Percentiles rank a stretch among this genome's conserved stretches.
phyloP scores from a whole-genome alignment of 2,113 vertebrate species.

The Phaethon lepturus region DNA sequence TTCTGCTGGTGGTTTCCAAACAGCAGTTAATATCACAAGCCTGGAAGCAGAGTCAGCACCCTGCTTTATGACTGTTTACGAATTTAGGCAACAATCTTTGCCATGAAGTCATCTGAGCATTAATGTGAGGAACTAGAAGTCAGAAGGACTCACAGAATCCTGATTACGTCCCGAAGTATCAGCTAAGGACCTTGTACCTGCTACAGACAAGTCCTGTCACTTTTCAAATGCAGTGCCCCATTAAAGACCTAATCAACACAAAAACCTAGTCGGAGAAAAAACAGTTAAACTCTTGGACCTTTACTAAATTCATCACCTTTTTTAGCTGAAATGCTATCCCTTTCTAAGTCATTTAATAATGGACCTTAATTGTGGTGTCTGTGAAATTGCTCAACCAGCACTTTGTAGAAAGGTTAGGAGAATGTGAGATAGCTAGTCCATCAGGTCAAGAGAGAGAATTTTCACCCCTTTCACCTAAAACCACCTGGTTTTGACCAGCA shows the following conservation, averaged over 20 bases:
- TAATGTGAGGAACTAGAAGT: neutral
- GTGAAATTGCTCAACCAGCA: neutral
- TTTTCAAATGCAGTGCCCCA: neutral
- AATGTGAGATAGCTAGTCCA: neutral
- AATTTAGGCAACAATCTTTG: neutral
- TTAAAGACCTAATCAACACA: neutral
- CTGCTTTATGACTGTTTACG: neutral
- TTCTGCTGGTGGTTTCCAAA: neutral
- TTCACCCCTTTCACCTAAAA: no score
- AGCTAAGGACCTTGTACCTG: neutral
- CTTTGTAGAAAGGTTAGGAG: neutral
- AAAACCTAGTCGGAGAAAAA: neutral
- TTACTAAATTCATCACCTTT: neutral
- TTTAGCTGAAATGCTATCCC: neutral
- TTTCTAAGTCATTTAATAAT: neutral
- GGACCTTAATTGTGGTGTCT: neutral
- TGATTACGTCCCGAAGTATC: neutral
- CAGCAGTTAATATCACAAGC: rapidly evolving
- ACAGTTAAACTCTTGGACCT: neutral
- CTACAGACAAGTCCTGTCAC: neutral
- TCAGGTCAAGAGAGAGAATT: neutral
- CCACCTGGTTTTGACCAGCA: neutral
- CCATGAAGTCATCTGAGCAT: rapidly evolving
- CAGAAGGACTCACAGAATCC: neutral
- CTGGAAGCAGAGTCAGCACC: neutral